phyloP scores from a whole-genome alignment of 2,888 invertebrate species.

The Mechanitis mazaeus region DNA sequence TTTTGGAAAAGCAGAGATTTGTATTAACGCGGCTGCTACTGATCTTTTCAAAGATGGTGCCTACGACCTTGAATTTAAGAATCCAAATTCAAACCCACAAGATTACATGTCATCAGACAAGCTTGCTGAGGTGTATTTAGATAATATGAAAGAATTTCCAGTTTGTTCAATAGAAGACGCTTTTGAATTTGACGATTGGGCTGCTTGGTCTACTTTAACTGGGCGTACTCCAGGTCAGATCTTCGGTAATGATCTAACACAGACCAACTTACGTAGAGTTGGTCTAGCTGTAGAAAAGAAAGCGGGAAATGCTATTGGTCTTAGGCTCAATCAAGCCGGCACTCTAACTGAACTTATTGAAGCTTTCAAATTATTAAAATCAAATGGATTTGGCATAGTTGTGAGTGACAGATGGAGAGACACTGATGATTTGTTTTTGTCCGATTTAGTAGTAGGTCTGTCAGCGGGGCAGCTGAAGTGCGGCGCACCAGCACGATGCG shows the following conservation, averaged over 20 bases:
- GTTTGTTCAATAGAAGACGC: slow-evolving; percentile 98
- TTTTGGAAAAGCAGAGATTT: slow-evolving; percentile 92
- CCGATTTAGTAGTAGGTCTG: slow-evolving; percentile 97
- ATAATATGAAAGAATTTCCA: slow-evolving; percentile 91
- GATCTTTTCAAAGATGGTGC: slow-evolving; percentile 91
- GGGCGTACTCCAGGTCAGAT: slow-evolving; percentile 84
- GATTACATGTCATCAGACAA: slow-evolving; percentile 89
- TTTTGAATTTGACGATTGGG: slow-evolving; percentile 98
- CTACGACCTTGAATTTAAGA: slow-evolving; percentile 99
- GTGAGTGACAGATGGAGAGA: slow-evolving; percentile 87
- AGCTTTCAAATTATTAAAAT: slow-evolving; percentile 93
- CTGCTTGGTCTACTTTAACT: slow-evolving; percentile 91
- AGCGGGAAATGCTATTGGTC: slow-evolving; percentile 93
- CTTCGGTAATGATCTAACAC: slow-evolving; percentile 96
- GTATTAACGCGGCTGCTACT: slow-evolving; percentile 97
- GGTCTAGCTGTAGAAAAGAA: slow-evolving; percentile 94
- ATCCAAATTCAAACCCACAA: slow-evolving; percentile 89
- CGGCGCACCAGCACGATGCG: slow-evolving; percentile 97
- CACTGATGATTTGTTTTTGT: slow-evolving; percentile 98
- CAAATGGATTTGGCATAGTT: slow-evolving; percentile 92
- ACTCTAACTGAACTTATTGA: slow-evolving; percentile 97
- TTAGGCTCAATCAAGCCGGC: slow-evolving; percentile 98
- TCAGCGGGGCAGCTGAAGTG: slow-evolving; percentile 99
- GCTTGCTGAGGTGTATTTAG: slow-evolving; percentile 89
- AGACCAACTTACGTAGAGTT: slow-evolving; percentile 92